Evolutionary conservation across 2,797 vertebrate genomes (phyloP), one percentile per base, ranked within the genome.

Genomic region (Hypotaenidia okinawae): DNA sequence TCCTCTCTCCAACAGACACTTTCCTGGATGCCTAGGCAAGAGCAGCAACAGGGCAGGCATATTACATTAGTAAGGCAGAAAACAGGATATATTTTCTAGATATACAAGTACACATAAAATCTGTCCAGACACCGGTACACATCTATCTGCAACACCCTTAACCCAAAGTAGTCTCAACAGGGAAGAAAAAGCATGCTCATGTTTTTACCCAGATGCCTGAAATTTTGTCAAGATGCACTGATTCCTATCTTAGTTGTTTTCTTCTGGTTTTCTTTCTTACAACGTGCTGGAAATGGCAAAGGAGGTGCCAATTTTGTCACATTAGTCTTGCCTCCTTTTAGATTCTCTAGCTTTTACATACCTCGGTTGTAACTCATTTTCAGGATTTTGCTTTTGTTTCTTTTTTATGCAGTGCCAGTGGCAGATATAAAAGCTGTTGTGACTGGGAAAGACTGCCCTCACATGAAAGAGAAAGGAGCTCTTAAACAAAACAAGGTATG

Each of bases 401-500:
- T 83, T 87, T 90, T 90, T 79, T 77, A 97, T 97, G 67, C 98
- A 99, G 99, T 99, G 97, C 99, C 99, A 35, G 99, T 99, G 98
- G 99, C 99, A 96, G 99, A 99, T 97, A 99, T 99, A 98, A 99
- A 99, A 98, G 99, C 99, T 85, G 98, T 99, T 96, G 98, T 99
- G 98, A 99, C 99, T 59, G 99, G 99, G 96, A 99, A 99, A 96
- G 99, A 99, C 97, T 99, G 99, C 96, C 99, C 99, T 96, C 99
- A 99, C 96, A 99, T 99, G 99, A 99, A 99, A 98, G 99, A 99
- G 97, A 99, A 99, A 97, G 99, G 99, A 98, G 99, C 99, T 96
- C 99, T 99, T 95, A 99, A 99, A 98, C 99, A 99, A 98, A 99
- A 99, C 97, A 99, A 99, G 99, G 99, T 99, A 98, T 55, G 81